phyloP scores from a whole-genome alignment of 2,888 invertebrate species.

The Linnaemya tessellans region DNA sequence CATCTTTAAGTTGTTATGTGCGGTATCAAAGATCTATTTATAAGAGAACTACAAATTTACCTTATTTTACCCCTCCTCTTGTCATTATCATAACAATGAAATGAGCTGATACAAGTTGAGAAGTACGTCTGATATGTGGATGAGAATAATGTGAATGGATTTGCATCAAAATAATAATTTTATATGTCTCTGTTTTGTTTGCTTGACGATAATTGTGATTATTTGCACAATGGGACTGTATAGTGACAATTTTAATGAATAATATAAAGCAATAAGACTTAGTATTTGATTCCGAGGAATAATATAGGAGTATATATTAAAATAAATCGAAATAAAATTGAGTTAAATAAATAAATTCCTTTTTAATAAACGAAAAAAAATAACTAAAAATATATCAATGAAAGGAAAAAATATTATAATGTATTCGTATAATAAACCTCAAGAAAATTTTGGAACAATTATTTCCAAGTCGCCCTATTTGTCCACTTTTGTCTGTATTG shows the following conservation, averaged over 20 bases:
- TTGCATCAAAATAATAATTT: constrained; percentile 44
- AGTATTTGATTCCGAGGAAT: too few relatives aligned
- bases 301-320: too few relatives aligned
- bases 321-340: too few relatives aligned
- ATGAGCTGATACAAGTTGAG: constrained; percentile 6
- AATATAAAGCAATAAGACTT: not conserved
- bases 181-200: constrained; percentile 7
- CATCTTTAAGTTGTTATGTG: constrained; percentile 14
- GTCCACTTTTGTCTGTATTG: too few relatives aligned
- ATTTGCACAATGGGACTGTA: constrained; percentile 10
- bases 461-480: too few relatives aligned
- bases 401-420: too few relatives aligned
- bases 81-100: not conserved
- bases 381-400: too few relatives aligned
- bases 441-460: too few relatives aligned
- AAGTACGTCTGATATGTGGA: constrained; percentile 9
- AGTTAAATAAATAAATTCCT: too few relatives aligned
- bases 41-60: constrained; percentile 8
- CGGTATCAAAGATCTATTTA: constrained; percentile 2
- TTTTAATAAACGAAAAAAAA: too few relatives aligned
- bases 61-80: not conserved
- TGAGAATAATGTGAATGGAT: constrained; percentile 43
- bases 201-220: not conserved
- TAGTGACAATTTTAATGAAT: not conserved
- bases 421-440: too few relatives aligned